Conservation (phyloP, 2,113 vertebrate species). For the Pitta sordida region DNA sequence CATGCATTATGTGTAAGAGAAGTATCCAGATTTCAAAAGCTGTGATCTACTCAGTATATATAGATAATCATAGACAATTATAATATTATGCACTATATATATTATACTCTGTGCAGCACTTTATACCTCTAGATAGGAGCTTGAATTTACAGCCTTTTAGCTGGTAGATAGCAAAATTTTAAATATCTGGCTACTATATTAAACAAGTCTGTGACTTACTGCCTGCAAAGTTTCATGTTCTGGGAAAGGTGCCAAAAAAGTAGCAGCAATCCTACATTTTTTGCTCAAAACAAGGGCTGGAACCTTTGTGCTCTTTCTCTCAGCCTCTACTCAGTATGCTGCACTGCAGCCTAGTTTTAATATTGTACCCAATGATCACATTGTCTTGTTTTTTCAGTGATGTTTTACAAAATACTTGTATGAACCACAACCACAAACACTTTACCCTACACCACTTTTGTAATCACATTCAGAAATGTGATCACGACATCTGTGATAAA, state of each 20-base stretch:
- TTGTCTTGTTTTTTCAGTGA: neutral
- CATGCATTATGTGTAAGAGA: neutral
- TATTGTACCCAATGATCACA: neutral
- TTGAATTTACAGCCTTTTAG: neutral
- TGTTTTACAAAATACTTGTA: neutral
- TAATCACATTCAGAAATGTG: neutral
- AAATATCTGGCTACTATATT: neutral
- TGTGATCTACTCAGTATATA: neutral
- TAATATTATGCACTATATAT: neutral
- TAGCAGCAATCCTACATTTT: neutral
- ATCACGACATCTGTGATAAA: neutral
- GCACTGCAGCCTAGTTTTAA: conserved; percentile 25
- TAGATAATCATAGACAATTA: neutral
- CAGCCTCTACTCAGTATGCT: neutral
- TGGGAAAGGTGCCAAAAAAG: neutral
- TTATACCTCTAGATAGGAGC: neutral
- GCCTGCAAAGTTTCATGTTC: neutral
- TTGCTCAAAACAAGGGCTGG: neutral
- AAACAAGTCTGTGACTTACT: neutral
- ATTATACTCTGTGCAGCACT: neutral
- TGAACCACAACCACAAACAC: neutral
- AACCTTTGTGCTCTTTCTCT: neutral
- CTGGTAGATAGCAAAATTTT: neutral
- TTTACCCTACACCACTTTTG: neutral
- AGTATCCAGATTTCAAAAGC: neutral